Evolutionary conservation across 2,888 invertebrate genomes (phyloP), one percentile per base, ranked within the genome.

Genomic region (Phymatocera aterrima): DNA sequence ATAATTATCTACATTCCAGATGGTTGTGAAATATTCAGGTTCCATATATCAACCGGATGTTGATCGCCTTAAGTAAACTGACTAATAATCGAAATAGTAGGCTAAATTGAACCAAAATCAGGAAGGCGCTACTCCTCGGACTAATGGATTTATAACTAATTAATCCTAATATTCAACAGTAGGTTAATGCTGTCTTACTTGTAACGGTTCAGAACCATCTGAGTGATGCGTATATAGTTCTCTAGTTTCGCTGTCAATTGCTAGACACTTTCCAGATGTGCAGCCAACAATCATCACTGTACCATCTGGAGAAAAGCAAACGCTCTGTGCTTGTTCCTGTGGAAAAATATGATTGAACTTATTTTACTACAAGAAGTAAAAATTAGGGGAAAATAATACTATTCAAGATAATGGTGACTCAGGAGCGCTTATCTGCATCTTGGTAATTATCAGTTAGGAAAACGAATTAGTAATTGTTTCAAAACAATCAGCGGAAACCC

Each of bases 301-400:
- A 79, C 97, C 97, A 89, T 96, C 95, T 0, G 93, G 92, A 48
- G 97, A 96, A 92, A 97, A 97, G 78, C 95, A 94, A 75, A 95
- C 94, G 84, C 96, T 95, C 87, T 97, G 97, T 0, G 95, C 95
- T 83, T 95, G 94, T 91, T 97, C 97, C 96, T 97, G 28, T 57
- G 15, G 15, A n/a, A n/a, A 57, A 57, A 57, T n/a, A n/a, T n/a
- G n/a, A n/a, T n/a, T n/a, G n/a, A n/a, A n/a, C n/a, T n/a, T n/a
- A n/a, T n/a, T n/a, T n/a, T n/a, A n/a, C n/a, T n/a, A n/a, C n/a
- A n/a, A n/a, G n/a, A n/a, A n/a, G n/a, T n/a, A n/a, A n/a, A n/a
- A n/a, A n/a, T n/a, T n/a, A n/a, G n/a, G n/a, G n/a, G n/a, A n/a
- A n/a, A n/a, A n/a, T n/a, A n/a, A n/a, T n/a, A n/a, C n/a, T n/a